Evolutionary conservation across 2,113 vertebrate genomes (phyloP).

Genomic region (Chiloscyllium plagiosum): DNA sequence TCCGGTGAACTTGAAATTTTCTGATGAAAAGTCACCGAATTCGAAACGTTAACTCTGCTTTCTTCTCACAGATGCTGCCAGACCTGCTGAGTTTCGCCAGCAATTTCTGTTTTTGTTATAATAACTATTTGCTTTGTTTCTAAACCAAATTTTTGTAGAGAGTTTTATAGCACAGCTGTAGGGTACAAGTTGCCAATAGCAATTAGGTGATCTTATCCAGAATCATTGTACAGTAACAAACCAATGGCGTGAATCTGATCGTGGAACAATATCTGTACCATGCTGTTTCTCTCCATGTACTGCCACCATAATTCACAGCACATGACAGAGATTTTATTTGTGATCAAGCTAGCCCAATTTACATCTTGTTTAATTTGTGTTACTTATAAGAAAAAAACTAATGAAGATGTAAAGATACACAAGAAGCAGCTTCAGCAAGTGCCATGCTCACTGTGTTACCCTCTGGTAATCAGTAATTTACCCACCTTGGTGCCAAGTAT

Average conservation of each 20-base stretch:
- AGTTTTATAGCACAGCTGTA: neutral
- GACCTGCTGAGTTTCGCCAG: too few relatives aligned
- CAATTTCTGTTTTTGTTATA: neutral
- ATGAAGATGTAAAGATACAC: neutral
- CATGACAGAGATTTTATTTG: neutral
- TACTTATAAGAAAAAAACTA: neutral
- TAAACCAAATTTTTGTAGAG: slow-evolving; percentile 15
- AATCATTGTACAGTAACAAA: slow-evolving; percentile 11
- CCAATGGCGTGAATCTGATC: slow-evolving; percentile 2
- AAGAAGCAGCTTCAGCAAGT: neutral
- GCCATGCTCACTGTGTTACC: neutral
- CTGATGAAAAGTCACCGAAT: too few relatives aligned
- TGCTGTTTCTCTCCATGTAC: neutral
- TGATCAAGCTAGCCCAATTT: slow-evolving; percentile 18
- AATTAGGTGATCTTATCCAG: slow-evolving; percentile 16
- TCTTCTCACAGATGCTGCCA: too few relatives aligned
- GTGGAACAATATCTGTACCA: neutral
- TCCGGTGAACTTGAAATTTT: too few relatives aligned
- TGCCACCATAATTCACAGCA: neutral
- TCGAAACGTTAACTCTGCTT: too few relatives aligned
- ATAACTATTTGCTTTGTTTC: slow-evolving; percentile 13
- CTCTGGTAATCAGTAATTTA: neutral
- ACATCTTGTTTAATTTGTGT: neutral
- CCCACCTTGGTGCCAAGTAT: neutral
- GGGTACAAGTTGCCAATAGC: slow-evolving; percentile 20